Evolutionary conservation across 2,113 vertebrate species (phyloP), one percentile per base, ranked within the genome.

Genomic region (Cottus gobio): DNA sequence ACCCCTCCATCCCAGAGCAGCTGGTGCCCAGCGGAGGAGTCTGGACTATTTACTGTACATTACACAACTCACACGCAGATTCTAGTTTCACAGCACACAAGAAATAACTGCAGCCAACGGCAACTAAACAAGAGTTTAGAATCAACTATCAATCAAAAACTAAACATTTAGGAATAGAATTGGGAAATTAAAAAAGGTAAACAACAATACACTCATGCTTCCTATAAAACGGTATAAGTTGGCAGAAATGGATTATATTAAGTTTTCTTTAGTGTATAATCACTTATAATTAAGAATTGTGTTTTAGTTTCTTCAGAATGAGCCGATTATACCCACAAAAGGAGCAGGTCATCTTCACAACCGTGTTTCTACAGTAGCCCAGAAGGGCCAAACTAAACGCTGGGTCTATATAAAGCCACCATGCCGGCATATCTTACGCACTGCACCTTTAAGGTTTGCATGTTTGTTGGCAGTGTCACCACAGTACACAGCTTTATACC

Each of bases 1-100:
- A 74, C 58, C 48, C 37, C 70, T 67, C 58, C 58, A 61, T 72
- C 56, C 42, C 56, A 54, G 26, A 74, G 77, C 76, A 83, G 77
- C 73, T 80, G 76, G 58, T 65, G 75, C 28, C 24, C 54, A 24
- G 42, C 24, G 42, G 18, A 77, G 44, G 50, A 39, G 79, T 66
- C 22, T 28, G 12, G 16, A 61, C 63, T 18, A 16, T 76, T 72
- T 44, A 75, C 68, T 77, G 56, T 69, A 85, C 56, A 52, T 37
- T 7, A 70, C 36, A 69, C 48, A 24, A 58, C 57, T 63, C n/a
- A 54, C 62, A 66, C 30, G 39, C 5, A 2, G 1, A 64, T 2
- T n/a, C 9, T 10, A 44, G 44, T 28, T 39, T 39, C 37, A 63
- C 20, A 24, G 16, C 12, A 58, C 26, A 34, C 26, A 7, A 37